A percentile compares a stretch with the other conserved stretches of the same genome.
Evolutionary conservation across 2,797 vertebrate species (phyloP).

Genomic region (Tapera naevia): DNA sequence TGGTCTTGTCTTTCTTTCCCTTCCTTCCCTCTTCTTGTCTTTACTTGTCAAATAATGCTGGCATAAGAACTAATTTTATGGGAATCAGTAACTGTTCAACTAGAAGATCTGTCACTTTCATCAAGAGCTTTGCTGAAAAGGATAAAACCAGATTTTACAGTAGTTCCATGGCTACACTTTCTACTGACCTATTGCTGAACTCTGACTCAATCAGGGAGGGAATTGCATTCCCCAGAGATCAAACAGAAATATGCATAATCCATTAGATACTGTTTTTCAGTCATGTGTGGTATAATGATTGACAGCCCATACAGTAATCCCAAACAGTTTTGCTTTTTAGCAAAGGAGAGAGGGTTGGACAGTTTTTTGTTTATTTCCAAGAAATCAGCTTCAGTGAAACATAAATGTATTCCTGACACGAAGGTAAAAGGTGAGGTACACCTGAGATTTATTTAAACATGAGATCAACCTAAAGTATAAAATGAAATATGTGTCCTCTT

Average conservation of each 20-base stretch:
- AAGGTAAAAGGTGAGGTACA: not conserved
- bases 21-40: not conserved
- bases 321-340: not conserved
- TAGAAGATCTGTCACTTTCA: constrained; percentile 2
- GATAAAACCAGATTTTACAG: constrained; percentile 57
- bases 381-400: not conserved
- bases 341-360: not conserved
- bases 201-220: constrained; percentile 55
- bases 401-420: not conserved
- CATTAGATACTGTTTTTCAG: constrained; percentile 56
- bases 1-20: not conserved
- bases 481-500: no score
- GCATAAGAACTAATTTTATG: not conserved
- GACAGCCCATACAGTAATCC: not conserved
- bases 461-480: not conserved
- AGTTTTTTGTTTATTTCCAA: not conserved
- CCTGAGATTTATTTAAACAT: not conserved
- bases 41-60: not conserved
- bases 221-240: constrained; percentile 63
- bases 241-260: constrained; percentile 66
- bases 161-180: constrained; percentile 51
- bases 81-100: not conserved
- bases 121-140: constrained; percentile 31
- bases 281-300: constrained; percentile 11
- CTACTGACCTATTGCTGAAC: constrained; percentile 64